Percentiles rank a stretch among this genome's conserved stretches.
phyloP scores from a whole-genome alignment of 2,888 invertebrate genomes.

The Epistrophe grossulariae region DNA sequence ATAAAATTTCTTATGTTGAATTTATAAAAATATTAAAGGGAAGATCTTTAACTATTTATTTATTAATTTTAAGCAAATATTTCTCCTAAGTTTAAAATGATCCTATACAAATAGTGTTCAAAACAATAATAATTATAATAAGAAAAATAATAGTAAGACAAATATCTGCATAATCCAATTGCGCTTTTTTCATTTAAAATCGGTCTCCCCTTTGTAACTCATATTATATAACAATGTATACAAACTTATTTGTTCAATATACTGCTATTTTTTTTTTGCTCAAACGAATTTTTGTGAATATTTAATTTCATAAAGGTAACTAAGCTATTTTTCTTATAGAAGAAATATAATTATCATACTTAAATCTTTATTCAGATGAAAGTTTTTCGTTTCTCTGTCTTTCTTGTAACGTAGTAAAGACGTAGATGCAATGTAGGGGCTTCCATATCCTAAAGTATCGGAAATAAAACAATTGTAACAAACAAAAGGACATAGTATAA shows the following conservation, averaged over 20 bases:
- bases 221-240: slow-evolving; percentile 1
- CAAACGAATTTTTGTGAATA: slow-evolving; percentile 50
- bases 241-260: slow-evolving; percentile 24
- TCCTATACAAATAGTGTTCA: background rate
- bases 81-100: slow-evolving; percentile 21
- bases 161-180: slow-evolving; percentile 62
- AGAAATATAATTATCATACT: slow-evolving; percentile 79
- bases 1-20: background rate
- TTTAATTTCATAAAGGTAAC: slow-evolving; percentile 29
- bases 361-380: slow-evolving; percentile 83
- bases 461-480: slow-evolving; percentile 71
- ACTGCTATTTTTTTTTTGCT: slow-evolving; percentile 23
- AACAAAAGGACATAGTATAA: slow-evolving; percentile 76
- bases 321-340: slow-evolving; percentile 26
- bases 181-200: slow-evolving; percentile 40
- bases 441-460: slow-evolving; percentile 82
- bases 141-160: slow-evolving; percentile 35
- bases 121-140: background rate
- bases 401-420: slow-evolving; percentile 82
- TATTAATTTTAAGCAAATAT: slow-evolving; percentile 48
- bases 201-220: slow-evolving; percentile 59
- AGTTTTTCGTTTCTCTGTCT: slow-evolving; percentile 83
- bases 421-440: slow-evolving; percentile 82
- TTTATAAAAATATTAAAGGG: background rate
- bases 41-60: background rate